phyloP scores from a whole-genome alignment of 1,140 invertebrate genomes.

The Lucilia cuprina region DNA sequence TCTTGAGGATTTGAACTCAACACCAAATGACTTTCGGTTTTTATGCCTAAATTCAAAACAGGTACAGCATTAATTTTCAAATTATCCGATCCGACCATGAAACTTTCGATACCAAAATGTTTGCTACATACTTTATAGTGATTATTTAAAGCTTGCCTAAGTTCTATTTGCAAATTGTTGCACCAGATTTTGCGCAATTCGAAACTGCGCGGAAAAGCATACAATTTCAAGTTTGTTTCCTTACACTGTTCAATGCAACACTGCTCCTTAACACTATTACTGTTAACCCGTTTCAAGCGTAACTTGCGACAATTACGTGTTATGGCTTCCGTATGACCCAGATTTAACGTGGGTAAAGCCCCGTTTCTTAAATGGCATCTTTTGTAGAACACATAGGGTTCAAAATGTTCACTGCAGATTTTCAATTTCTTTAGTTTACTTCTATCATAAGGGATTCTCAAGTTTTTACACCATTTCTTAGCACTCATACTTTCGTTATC shows the following conservation, averaged over 20 bases:
- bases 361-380: not conserved
- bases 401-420: conserved; percentile 32
- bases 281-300: not conserved
- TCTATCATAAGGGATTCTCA: not conserved
- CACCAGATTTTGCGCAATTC: conserved; percentile 34
- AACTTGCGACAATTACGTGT: not conserved
- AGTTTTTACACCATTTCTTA: conserved; percentile 17
- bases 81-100: conserved; percentile 13
- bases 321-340: not conserved
- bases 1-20: not conserved
- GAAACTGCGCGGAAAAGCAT: conserved; percentile 9
- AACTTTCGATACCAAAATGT: conserved; percentile 29
- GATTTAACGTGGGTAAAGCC: conserved; percentile 31
- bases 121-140: conserved; percentile 23
- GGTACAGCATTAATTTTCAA: not conserved
- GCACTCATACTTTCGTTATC: not conserved
- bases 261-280: not conserved
- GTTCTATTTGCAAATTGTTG: conserved; percentile 31
- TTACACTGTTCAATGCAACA: not conserved
- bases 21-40: not conserved
- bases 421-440: not conserved
- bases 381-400: not conserved
- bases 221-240: conserved; percentile 5
- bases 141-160: conserved; percentile 5
- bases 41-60: not conserved